phyloP scores from a whole-genome alignment of 2,113 vertebrate genomes.

The Carollia perspicillata region DNA sequence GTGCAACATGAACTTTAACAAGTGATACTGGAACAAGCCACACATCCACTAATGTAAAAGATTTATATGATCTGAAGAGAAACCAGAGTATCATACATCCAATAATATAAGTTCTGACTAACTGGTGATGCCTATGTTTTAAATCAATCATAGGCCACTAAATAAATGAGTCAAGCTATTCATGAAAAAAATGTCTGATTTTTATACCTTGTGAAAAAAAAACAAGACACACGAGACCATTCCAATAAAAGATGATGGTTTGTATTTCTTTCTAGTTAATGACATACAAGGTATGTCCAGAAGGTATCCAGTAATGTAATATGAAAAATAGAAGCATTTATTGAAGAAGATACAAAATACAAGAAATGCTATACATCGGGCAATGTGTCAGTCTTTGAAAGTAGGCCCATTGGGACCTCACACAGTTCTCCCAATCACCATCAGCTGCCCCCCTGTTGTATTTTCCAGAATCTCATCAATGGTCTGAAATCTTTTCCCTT shows the following conservation, averaged over 20 bases:
- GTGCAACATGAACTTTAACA: conserved; percentile 31
- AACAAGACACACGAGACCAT: conserved; percentile 51
- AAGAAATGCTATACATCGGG: no score
- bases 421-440: no score
- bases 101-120: conserved; percentile 39
- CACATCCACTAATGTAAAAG: not conserved
- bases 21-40: not conserved
- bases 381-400: no score
- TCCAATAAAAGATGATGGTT: not conserved
- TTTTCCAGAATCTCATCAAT: no score
- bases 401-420: no score
- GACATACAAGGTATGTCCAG: not conserved
- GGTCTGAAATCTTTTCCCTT: no score
- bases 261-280: not conserved
- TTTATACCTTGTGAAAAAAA: conserved; percentile 59
- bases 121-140: conserved; percentile 70
- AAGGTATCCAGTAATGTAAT: no score
- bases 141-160: conserved; percentile 75
- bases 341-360: no score
- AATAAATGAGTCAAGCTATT: conserved; percentile 75
- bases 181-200: conserved; percentile 58
- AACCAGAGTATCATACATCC: not conserved
- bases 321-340: no score
- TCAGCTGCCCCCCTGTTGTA: no score
- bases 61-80: no score